phyloP scores from a whole-genome alignment of 1,140 invertebrate species.

The Danaus melanippus region DNA sequence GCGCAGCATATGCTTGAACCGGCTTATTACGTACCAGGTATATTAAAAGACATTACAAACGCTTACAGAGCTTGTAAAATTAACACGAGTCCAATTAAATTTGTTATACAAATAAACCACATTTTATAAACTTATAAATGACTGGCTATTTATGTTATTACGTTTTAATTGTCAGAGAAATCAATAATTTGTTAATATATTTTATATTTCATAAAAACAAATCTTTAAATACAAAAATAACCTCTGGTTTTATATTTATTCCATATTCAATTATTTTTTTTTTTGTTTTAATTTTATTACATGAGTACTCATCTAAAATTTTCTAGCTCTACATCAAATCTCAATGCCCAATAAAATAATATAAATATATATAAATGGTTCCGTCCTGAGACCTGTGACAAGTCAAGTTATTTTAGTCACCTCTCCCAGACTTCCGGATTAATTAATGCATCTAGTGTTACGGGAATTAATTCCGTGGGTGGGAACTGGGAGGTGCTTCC shows the following conservation, averaged over 20 bases:
- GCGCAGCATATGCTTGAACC: slow-evolving; percentile 57
- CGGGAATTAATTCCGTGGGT: slow-evolving; percentile 34
- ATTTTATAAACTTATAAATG: too few species aligned
- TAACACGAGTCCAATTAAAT: not conserved
- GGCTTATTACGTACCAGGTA: slow-evolving; percentile 51
- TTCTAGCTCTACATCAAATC: slow-evolving; percentile 16
- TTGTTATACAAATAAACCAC: not conserved
- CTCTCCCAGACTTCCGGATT: slow-evolving; percentile 30
- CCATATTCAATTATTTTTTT: not conserved
- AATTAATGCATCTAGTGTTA: slow-evolving; percentile 57
- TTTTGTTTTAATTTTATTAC: not conserved
- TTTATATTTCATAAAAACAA: too few species aligned
- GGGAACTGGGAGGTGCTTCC: too few species aligned
- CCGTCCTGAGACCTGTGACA: slow-evolving; percentile 49
- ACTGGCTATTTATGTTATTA: too few species aligned
- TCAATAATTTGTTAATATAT: too few species aligned
- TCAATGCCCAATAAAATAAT: slow-evolving; percentile 34
- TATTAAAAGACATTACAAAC: slow-evolving; percentile 20
- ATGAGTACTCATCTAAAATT: slow-evolving; percentile 10
- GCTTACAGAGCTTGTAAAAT: slow-evolving; percentile 7
- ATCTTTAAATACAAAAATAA: too few species aligned
- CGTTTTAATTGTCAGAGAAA: too few species aligned
- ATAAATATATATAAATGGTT: slow-evolving; percentile 42
- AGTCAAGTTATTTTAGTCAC: slow-evolving; percentile 43
- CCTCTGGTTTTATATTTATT: too few species aligned